Evolutionary conservation across 2,888 invertebrate genomes (phyloP).

Genomic region (Cataglyphis albicans): DNA sequence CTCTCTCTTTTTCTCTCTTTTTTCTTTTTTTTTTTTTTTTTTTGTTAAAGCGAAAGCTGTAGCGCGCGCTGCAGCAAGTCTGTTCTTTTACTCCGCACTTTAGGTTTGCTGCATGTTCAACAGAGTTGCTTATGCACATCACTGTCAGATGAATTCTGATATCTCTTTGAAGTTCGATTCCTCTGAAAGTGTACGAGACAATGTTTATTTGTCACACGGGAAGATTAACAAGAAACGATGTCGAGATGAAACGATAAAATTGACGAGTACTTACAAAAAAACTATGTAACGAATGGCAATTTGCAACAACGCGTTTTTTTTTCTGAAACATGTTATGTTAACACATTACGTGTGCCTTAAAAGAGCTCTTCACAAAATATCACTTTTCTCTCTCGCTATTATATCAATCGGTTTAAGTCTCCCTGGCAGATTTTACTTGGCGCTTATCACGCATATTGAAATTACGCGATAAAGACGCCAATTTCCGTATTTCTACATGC

Average conservation of each 20-base stretch:
- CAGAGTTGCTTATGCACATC: slow-evolving; percentile 8
- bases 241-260: neutral
- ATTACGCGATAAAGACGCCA: slow-evolving; percentile 30
- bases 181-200: neutral
- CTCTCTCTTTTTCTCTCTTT: neutral
- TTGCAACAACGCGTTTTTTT: neutral
- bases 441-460: slow-evolving; percentile 8
- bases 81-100: slow-evolving; percentile 36
- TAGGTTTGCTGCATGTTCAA: slow-evolving; percentile 23
- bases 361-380: neutral
- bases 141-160: slow-evolving; percentile 20
- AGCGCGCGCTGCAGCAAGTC: slow-evolving; percentile 7
- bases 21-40: neutral
- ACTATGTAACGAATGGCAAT: neutral
- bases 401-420: neutral
- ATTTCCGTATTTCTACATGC: slow-evolving; percentile 52
- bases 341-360: neutral
- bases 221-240: neutral
- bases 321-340: neutral
- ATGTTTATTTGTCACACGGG: neutral
- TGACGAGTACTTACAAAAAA: neutral
- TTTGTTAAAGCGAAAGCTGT: slow-evolving; percentile 45
- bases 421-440: neutral
- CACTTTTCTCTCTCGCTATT: neutral
- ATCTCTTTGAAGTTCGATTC: slow-evolving; percentile 38